Base-by-base conservation (phyloP, 1,140 invertebrate genomes). In the Bactericera cockerelli region DNA sequence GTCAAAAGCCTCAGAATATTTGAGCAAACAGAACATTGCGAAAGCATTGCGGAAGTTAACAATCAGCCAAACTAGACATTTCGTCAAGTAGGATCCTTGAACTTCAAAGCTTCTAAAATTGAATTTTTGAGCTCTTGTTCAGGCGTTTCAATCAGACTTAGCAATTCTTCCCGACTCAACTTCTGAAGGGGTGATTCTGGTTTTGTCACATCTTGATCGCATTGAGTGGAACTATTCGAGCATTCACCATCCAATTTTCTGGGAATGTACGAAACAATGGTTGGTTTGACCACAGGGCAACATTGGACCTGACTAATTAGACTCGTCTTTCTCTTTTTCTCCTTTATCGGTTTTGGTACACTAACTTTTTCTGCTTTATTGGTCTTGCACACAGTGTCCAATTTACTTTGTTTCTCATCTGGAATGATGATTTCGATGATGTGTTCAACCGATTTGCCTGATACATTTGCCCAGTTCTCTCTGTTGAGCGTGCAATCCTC, bases 81-180 rank as follows among this genome's bases (percentile, higher is more conserved):
- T 49, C 56, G 53, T 66, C 65, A 66, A 54, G 65, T 63, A 13
- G 65, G 63, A 39, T 64, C 64, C 56, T 61, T 64, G 31, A 63
- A 60, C 26, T 64, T 60, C 3, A 65, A 55, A 3, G 64, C 63
- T 36, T 64, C 55, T 39, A 65, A 21, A 16, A 65, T 58, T 28
- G 58, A 55, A 13, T 55, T 55, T 21, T 65, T 65, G 22, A 66
- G 58, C 55, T 66, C 65, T 21, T 42, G 26, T 22, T 64, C 64
- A n/a, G 64, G 62, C 24, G 42, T 49, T 49, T 49, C 42, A 6
- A 49, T 49, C 22, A 49, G 22, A n/a, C n/a, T 19, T 49, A 49
- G 22, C n/a, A 49, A 22, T n/a, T 49, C 42, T 49, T 49, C 42
- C 42, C 42, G 4, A 49, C 4, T 49, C 22, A 49, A 49, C 22